A percentile compares a stretch with the other conserved stretches of the same genome.
phyloP scores from a whole-genome alignment of 2,113 vertebrate genomes.

The Heptranchias perlo region DNA sequence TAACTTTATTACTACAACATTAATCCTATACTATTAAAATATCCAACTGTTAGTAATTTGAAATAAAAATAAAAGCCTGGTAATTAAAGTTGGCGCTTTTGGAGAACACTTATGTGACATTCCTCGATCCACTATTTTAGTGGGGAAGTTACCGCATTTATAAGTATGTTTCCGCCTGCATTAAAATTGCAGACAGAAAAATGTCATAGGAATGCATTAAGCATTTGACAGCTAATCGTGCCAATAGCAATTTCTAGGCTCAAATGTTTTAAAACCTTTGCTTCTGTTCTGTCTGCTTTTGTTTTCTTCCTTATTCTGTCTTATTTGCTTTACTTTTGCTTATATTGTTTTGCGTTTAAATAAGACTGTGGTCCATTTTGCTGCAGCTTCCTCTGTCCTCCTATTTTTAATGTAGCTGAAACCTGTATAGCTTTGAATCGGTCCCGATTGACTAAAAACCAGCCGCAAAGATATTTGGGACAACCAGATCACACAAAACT shows the following conservation, averaged over 20 bases:
- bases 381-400: too few species aligned
- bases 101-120: not conserved
- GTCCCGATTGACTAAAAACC: not conserved
- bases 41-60: not conserved
- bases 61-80: not conserved
- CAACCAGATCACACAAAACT: not conserved
- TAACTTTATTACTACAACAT: not conserved
- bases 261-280: not conserved
- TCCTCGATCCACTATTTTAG: not conserved
- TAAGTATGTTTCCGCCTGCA: not conserved
- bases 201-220: not conserved
- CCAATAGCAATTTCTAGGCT: not conserved
- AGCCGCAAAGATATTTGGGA: not conserved
- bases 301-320: too few species aligned
- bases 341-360: too few species aligned
- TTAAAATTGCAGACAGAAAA: not conserved
- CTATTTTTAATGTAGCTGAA: not conserved
- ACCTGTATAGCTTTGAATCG: not conserved
- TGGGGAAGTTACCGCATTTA: not conserved
- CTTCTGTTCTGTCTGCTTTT: not conserved
- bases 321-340: too few species aligned
- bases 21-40: not conserved
- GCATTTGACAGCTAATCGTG: not conserved
- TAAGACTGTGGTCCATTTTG: too few species aligned
- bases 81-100: not conserved